A percentile compares a stretch with the other conserved stretches of the same genome.
phyloP scores from a whole-genome alignment of 2,888 invertebrate genomes.

The Leptothorax acervorum region DNA sequence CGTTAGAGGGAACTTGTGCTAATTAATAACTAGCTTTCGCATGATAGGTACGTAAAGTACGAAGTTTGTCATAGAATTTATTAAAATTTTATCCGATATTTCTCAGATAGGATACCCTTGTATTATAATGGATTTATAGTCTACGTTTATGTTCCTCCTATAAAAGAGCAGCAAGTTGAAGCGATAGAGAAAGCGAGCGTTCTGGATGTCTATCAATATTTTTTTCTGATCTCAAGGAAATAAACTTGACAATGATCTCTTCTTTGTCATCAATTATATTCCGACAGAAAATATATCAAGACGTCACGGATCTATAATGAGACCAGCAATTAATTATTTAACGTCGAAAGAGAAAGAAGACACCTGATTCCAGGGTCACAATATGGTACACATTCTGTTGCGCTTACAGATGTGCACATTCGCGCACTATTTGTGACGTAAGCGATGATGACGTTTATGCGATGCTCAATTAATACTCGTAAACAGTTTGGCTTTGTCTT shows the following conservation, averaged over 20 bases:
- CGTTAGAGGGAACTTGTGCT: not conserved
- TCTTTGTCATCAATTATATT: slow-evolving; percentile 19
- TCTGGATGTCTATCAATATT: slow-evolving; percentile 7
- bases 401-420: slow-evolving; percentile 11
- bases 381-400: slow-evolving; percentile 21
- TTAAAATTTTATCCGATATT: not conserved
- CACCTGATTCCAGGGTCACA: slow-evolving; percentile 36
- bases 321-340: slow-evolving; percentile 6
- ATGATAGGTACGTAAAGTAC: not conserved
- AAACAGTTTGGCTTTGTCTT: slow-evolving; percentile 4
- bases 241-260: not conserved
- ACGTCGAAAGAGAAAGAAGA: slow-evolving; percentile 13
- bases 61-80: not conserved
- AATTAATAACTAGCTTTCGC: not conserved
- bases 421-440: slow-evolving; percentile 14
- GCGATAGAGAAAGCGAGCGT: slow-evolving; percentile 2
- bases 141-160: not conserved
- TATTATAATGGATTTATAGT: not conserved
- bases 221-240: not conserved
- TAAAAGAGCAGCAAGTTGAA: not conserved
- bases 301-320: not conserved
- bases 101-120: not conserved
- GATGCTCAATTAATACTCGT: not conserved
- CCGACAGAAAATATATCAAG: not conserved
- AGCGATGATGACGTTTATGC: slow-evolving; percentile 19